Conservation (phyloP, 2,888 invertebrate genomes). For the Trichogramma dendrolimi region DNA sequence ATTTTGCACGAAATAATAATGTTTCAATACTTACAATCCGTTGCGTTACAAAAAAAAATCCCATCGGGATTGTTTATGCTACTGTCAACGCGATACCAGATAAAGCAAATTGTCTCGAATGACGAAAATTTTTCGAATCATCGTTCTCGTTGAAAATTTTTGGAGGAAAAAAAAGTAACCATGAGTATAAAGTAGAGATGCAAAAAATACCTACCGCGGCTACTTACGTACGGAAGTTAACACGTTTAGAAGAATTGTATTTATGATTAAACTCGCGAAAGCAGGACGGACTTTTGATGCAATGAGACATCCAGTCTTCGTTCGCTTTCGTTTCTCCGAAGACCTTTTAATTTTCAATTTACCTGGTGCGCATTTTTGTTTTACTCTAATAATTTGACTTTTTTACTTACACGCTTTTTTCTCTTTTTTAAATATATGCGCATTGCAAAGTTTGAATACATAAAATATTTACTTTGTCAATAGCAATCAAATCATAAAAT, state of each 20-base stretch:
- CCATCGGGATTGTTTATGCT: too few relatives aligned
- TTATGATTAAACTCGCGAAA: constrained; percentile 50
- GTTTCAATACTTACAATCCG: too few relatives aligned
- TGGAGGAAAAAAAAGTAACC: too few relatives aligned
- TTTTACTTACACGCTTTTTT: constrained; percentile 3
- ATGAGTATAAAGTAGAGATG: constrained; percentile 33
- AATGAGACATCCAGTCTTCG: constrained; percentile 50
- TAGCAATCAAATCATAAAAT: not conserved
- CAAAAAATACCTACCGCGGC: constrained; percentile 61
- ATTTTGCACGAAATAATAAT: too few relatives aligned
- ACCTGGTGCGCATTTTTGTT: constrained; percentile 49
- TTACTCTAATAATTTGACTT: constrained; percentile 29
- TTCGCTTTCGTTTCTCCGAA: constrained; percentile 44
- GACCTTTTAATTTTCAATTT: constrained; percentile 46
- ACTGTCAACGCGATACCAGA: too few relatives aligned
- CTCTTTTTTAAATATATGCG: constrained; percentile 1
- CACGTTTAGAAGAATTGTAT: constrained; percentile 49
- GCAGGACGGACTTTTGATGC: constrained; percentile 49
- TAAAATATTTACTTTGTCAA: not conserved
- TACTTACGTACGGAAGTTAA: constrained; percentile 59
- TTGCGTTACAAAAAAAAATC: too few relatives aligned
- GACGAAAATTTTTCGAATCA: too few relatives aligned
- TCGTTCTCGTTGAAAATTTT: too few relatives aligned
- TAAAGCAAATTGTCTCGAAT: too few relatives aligned
- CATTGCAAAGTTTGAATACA: not conserved